Conservation (phyloP, 1,140 invertebrate genomes). For the Pomacea maculata region DNA sequence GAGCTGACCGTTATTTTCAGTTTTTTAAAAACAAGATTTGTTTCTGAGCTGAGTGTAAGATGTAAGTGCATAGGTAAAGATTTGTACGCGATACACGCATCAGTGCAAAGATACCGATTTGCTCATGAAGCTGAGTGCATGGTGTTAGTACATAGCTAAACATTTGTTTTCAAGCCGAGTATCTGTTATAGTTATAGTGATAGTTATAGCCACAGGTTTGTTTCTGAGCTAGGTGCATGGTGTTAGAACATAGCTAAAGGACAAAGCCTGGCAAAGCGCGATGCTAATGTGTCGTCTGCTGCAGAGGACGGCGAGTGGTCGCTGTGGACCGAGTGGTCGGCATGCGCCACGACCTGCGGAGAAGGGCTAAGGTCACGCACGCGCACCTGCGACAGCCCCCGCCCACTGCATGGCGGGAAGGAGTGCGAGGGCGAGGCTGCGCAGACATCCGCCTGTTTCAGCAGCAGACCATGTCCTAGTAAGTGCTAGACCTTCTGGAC, state of each 20-base stretch:
- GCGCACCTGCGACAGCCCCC: constrained; percentile 51
- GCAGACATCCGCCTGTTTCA: constrained; percentile 36
- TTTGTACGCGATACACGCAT: not conserved
- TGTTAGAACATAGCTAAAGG: too few relatives aligned
- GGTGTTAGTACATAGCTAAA: not conserved
- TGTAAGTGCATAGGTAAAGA: not conserved
- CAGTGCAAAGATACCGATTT: not conserved
- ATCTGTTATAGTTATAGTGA: too few relatives aligned
- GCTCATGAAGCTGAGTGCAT: too few relatives aligned
- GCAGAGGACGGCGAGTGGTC: constrained; percentile 63
- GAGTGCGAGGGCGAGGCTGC: constrained; percentile 38
- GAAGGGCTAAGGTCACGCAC: constrained; percentile 48
- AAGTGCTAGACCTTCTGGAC: not conserved
- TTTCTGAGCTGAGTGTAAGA: too few relatives aligned
- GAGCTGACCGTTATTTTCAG: too few relatives aligned
- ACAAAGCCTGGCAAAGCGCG: not conserved
- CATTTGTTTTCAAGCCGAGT: too few relatives aligned
- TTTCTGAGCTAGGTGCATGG: too few relatives aligned
- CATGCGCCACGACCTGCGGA: constrained; percentile 60
- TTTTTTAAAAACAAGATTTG: too few relatives aligned
- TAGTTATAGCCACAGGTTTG: too few relatives aligned
- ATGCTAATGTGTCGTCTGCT: constrained; percentile 10
- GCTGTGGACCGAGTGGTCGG: constrained; percentile 61
- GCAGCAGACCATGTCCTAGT: constrained; percentile 47
- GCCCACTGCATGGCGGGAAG: constrained; percentile 50